Base-by-base conservation (phyloP, 2,113 vertebrate species). In the Dasypus novemcinctus region DNA sequence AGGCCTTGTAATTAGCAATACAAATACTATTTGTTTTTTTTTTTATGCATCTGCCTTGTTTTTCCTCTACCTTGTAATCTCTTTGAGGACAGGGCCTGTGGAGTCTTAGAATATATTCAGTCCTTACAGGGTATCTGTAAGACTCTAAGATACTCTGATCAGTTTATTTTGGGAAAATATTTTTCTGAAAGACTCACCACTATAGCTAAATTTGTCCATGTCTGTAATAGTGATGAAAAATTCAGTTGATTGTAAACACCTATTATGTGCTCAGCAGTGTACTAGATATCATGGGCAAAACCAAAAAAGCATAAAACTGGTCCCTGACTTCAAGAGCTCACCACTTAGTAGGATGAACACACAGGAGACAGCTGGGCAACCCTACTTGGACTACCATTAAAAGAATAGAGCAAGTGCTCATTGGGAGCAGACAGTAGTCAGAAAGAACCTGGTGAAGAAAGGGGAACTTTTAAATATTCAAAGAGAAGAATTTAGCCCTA, bases 161-260 rank as follows among this genome's bases (percentile, higher is more conserved):
- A 88, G 46, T 74, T 95, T 59, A 68, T 93, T 94, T 85, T 93
- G 21, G 7, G 69, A 87, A 78, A 82, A 88, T n/a, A 85, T 94
- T 86, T 69, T 57, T 88, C 36, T 92, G 14, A 64, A 93, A 74
- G 36, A 74, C 15, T 76, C 33, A 38, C 61, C 41, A 88, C 49
- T 87, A 93, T 14, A 90, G 36, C 25, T 57, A 83, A 82, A 79
- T 91, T 38, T 36, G 23, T 23, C 7, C 31, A 91, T 31, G n/a
- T 82, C 54, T 71, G 15, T 86, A 93, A 43, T n/a, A 84, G 66
- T 71, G 88, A 81, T 81, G 69, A 57, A 88, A 91, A 97, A 71
- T 54, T 12, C 18, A 87, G 41, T 38, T 15, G 46, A 29, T 78
- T 72, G 21, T 36, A 87, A 94, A 21, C 4, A 63, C 41, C 5